These are phyloP conservation scores for Sinocyclocheilus anshuiensis DNA, from an alignment of 2,113 vertebrate species.

Conservation along the genomic window DNA sequence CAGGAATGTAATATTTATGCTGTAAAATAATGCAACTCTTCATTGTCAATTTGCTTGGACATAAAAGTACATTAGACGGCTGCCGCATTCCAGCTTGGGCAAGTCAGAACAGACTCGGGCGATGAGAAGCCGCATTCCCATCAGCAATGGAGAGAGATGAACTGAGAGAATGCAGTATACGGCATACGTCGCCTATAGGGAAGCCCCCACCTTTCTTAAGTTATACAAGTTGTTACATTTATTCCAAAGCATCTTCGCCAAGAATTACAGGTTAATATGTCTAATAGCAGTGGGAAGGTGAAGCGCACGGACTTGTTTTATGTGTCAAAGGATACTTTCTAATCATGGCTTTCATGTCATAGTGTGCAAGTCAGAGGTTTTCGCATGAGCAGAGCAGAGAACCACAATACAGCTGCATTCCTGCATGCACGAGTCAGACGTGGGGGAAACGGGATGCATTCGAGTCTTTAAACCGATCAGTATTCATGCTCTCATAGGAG, in stretches of 20 bases:
- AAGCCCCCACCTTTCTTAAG: neutral
- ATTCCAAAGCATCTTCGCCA: neutral
- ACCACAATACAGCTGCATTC: conserved; percentile 27
- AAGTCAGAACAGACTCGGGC: conserved; percentile 71
- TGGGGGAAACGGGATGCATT: neutral
- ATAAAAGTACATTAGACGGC: conserved; percentile 73
- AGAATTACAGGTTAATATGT: conserved; percentile 17
- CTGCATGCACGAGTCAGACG: conserved; percentile 7
- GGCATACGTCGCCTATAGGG: neutral
- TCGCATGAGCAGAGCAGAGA: conserved; percentile 3
- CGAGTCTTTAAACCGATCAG: conserved; percentile 8
- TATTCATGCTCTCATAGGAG: neutral
- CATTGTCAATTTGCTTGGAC: conserved; percentile 76
- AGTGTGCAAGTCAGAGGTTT: neutral
- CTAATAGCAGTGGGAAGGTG: neutral
- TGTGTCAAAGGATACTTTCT: conserved; percentile 2
- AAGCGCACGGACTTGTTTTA: conserved; percentile 35
- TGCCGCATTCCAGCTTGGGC: conserved; percentile 72
- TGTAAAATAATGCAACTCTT: conserved; percentile 72
- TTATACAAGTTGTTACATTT: neutral
- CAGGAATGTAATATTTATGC: conserved; percentile 75
- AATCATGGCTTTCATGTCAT: neutral
- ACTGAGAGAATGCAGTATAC: neutral
- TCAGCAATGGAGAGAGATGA: conserved; percentile 35
- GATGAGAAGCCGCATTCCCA: conserved; percentile 64